Percentiles rank a stretch among this genome's conserved stretches.
Conservation (phyloP, 2,888 invertebrate species). For the Melieria crassipennis region DNA sequence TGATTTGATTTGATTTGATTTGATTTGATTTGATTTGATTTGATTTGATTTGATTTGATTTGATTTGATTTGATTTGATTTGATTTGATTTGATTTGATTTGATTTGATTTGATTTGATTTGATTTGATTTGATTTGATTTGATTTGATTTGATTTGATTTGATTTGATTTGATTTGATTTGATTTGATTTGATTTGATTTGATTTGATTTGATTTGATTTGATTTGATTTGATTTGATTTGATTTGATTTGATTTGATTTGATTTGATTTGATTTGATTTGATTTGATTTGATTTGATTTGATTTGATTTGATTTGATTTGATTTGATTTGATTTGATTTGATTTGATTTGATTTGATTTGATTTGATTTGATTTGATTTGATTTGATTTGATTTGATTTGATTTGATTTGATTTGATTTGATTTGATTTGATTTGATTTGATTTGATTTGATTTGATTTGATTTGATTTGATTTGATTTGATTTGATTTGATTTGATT, state of each 20-base stretch:
- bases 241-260: too few species aligned
- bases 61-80: slow-evolving; percentile 16
- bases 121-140: slow-evolving; percentile 29
- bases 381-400: too few species aligned
- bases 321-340: background rate
- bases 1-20: slow-evolving; percentile 27
- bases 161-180: too few species aligned
- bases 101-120: slow-evolving; percentile 13
- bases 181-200: slow-evolving; percentile 16
- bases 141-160: too few species aligned
- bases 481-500: too few species aligned
- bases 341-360: slow-evolving; percentile 30
- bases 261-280: too few species aligned
- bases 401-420: slow-evolving; percentile 16
- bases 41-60: too few species aligned
- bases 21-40: too few species aligned
- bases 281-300: too few species aligned
- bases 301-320: slow-evolving; percentile 11
- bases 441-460: slow-evolving; percentile 1
- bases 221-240: slow-evolving; percentile 28
- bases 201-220: background rate
- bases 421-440: slow-evolving; percentile 9
- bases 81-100: slow-evolving; percentile 1
- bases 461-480: slow-evolving; percentile 27
- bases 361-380: too few species aligned